Base-by-base conservation (phyloP, 1,140 invertebrate species). In the Colletes latitarsis region DNA sequence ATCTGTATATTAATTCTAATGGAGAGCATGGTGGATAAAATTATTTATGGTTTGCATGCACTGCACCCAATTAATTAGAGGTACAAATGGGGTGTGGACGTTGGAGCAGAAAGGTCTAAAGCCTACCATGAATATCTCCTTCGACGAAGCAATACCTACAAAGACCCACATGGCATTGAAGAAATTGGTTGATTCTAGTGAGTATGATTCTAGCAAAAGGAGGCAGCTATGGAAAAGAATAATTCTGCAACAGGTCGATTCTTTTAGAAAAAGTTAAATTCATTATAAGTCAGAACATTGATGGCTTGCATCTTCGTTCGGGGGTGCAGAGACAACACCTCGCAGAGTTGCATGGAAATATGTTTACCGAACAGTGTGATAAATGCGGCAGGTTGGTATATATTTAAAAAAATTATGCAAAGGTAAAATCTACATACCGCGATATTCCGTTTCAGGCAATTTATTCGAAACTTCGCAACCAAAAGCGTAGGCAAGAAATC, bases 21-120 rank as follows among this genome's bases (percentile, higher is more conserved):
- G 30, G 30, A 30, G 30, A 30, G 30, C 30, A 30, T 30, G 30
- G 30, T 30, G 30, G 0, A 30, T 62, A 9, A 63, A 39, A 72
- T 72, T 19, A 60, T 21, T 76, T n/a, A 9, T 21, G 6, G 46
- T 21, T 67, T 62, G 4, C 9, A 41, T 41, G 17, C 6, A 10
- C 6, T 15, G 19, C 41, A 14, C 49, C 60, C 53, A 19, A 12
- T 77, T 63, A 66, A 94, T 73, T 88, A 98, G 98, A 85, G 98
- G 98, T 6, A 98, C 98, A 14, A 98, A 98, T 91, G 99, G 99
- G 68, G 98, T 99, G 0, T 99, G 99, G 99, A 99, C 99, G 1
- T 94, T 99, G 81, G 98, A 99, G 93, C 95, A 97, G 92, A 96
- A 98, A 94, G 98, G 98, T 75, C 94, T 97, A 88, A 98, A 97